phyloP scores from a whole-genome alignment of 2,888 invertebrate species.

The Antitype chi region DNA sequence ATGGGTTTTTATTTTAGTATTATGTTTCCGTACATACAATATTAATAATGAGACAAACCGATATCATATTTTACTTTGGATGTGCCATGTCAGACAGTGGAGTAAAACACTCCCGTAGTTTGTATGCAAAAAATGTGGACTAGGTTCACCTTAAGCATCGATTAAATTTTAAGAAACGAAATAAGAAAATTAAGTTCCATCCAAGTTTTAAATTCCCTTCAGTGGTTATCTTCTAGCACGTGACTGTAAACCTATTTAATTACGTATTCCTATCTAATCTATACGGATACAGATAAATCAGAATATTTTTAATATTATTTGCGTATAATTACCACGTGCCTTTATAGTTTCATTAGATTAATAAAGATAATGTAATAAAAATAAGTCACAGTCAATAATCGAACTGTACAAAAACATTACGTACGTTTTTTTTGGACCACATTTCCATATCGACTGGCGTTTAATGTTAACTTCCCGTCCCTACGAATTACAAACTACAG shows the following conservation, averaged over 20 bases:
- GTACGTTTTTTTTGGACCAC: not conserved
- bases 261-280: constrained; percentile 26
- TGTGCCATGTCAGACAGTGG: no score
- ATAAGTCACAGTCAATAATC: not conserved
- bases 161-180: not conserved
- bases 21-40: no score
- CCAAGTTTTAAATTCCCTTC: not conserved
- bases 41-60: no score
- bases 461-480: not conserved
- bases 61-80: no score
- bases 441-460: not conserved
- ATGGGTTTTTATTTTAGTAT: no score
- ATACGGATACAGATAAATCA: constrained; percentile 10
- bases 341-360: not conserved
- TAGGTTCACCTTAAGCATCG: no score
- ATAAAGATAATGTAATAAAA: not conserved
- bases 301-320: constrained; percentile 25
- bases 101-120: no score
- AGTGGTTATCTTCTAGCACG: constrained; percentile 3
- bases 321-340: not conserved
- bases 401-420: not conserved
- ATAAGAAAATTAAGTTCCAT: not conserved
- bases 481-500: not conserved
- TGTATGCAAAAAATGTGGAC: no score
- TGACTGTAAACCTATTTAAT: constrained; percentile 11